Evolutionary conservation across 2,797 vertebrate species (phyloP).

Genomic region (Macropodus opercularis): DNA sequence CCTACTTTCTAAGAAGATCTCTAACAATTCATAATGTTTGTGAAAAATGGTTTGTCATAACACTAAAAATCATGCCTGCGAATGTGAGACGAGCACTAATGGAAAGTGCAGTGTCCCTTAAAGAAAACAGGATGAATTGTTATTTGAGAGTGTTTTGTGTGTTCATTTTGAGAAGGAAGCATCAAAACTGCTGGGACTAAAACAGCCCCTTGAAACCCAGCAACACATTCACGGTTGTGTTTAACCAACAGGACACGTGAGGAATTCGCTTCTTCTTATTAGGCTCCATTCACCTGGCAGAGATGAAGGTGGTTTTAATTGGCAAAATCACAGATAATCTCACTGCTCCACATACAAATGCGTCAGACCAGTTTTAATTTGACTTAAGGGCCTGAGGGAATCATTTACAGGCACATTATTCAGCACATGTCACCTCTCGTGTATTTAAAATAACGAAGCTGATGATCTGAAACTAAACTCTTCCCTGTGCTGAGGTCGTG

Average conservation of each 20-base stretch:
- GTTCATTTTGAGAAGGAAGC: slow-evolving; percentile 1
- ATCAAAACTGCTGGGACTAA: background rate
- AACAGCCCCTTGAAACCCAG: background rate
- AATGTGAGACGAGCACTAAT: slow-evolving; percentile 7
- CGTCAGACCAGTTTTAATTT: slow-evolving; percentile 52
- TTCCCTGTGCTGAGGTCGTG: slow-evolving; percentile 4
- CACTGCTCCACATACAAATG: slow-evolving; percentile 34
- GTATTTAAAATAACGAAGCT: slow-evolving; percentile 50
- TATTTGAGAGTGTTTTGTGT: too few relatives aligned
- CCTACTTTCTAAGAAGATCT: background rate
- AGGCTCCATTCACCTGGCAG: slow-evolving; percentile 32
- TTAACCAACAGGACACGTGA: slow-evolving; percentile 14
- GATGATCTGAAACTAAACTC: slow-evolving; percentile 39
- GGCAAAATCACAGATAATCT: slow-evolving; percentile 29
- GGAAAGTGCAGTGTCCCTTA: slow-evolving; percentile 3
- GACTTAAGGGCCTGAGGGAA: slow-evolving; percentile 41
- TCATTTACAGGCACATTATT: slow-evolving; percentile 46
- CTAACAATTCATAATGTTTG: slow-evolving; percentile 1
- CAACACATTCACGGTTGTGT: background rate
- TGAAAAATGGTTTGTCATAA: background rate
- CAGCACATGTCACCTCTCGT: slow-evolving; percentile 38
- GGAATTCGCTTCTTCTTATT: slow-evolving; percentile 26
- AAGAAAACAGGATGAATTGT: too few relatives aligned
- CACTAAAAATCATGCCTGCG: background rate
- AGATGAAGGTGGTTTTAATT: slow-evolving; percentile 56